Base-by-base conservation (phyloP, 2,888 invertebrate species). In the Leptopilina myrica region DNA sequence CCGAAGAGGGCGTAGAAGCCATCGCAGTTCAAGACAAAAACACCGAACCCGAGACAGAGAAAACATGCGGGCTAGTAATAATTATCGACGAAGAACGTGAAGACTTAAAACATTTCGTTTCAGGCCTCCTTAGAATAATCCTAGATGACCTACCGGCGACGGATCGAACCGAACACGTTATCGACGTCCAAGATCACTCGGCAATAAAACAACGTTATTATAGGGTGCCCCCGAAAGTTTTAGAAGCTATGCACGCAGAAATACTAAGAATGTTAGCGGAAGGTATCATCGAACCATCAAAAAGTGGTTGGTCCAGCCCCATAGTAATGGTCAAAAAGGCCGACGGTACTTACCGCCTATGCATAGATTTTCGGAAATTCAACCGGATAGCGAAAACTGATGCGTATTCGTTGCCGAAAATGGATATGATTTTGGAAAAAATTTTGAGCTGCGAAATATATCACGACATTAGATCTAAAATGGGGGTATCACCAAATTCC, bases 381-480 rank as follows among this genome's bases (percentile, higher is more conserved):
- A 91, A 90, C 76, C 64, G 65, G 5, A 86, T 89, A 0, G 88
- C 89, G 0, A 81, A 84, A 49, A 80, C 83, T 12, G 87, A 89
- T 80, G 86, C 88, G 1, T 88, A 90, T 83, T 88, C 88, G 2
- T 46, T 90, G 0, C 90, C 84, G 0, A 85, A 86, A 49, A 86
- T 89, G 33, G 83, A 83, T 0, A 78, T 83, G 3, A 90, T 88
- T 11, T 73, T 89, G 33, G 85, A 88, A 46, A 83, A 84, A 46
- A n/a, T 79, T 90, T 1, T 76, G 87, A 1, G 80, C 84, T 20
- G 88, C 89, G 6, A 79, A 81, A 33, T 91, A 84, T 66, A 83
- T 91, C 11, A 85, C 85, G 0, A 88, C 88, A 0, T 76, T 90
- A 0, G 90, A 91, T 79, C 73, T 86, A 9, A 86, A 83, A 46